phyloP scores from a whole-genome alignment of 2,888 invertebrate species.

The Coelinius sp. region DNA sequence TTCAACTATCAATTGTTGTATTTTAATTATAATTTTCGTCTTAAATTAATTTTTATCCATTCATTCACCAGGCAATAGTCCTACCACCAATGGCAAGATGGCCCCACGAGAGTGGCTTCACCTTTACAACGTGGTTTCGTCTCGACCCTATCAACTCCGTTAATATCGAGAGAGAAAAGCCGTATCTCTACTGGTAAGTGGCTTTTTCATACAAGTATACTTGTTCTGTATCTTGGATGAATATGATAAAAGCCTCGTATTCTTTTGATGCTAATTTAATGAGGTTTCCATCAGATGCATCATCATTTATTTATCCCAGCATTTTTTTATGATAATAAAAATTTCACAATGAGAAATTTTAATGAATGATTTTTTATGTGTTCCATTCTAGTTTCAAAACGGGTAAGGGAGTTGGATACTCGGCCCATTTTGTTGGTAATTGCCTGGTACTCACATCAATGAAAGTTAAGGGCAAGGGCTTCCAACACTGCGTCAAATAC shows the following conservation, averaged over 20 bases:
- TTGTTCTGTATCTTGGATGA: conserved; percentile 5
- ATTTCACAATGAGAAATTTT: background rate
- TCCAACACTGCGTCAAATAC: conserved; percentile 99
- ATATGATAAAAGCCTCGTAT: background rate
- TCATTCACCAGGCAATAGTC: conserved; percentile 87
- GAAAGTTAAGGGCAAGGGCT: conserved; percentile 99
- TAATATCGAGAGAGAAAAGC: conserved; percentile 98
- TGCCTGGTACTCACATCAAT: conserved; percentile 98
- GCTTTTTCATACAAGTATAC: conserved; percentile 41
- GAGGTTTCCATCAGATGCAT: conserved; percentile 10
- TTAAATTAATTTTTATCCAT: conserved; percentile 9
- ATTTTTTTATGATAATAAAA: background rate
- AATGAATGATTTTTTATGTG: conserved; percentile 7
- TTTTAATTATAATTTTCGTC: too few species aligned
- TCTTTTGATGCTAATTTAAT: background rate
- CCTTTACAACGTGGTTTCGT: conserved; percentile 99
- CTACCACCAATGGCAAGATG: conserved; percentile 97
- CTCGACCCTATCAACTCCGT: conserved; percentile 98
- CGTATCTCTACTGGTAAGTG: conserved; percentile 95
- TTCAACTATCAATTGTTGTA: too few species aligned
- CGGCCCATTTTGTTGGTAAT: conserved; percentile 99
- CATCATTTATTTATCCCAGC: background rate
- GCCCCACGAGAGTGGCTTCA: conserved; percentile 99
- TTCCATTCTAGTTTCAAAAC: conserved; percentile 90
- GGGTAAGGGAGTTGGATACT: conserved; percentile 98